Evolutionary conservation across 2,888 invertebrate species (phyloP).

Genomic region (Calliphora vomitoria): DNA sequence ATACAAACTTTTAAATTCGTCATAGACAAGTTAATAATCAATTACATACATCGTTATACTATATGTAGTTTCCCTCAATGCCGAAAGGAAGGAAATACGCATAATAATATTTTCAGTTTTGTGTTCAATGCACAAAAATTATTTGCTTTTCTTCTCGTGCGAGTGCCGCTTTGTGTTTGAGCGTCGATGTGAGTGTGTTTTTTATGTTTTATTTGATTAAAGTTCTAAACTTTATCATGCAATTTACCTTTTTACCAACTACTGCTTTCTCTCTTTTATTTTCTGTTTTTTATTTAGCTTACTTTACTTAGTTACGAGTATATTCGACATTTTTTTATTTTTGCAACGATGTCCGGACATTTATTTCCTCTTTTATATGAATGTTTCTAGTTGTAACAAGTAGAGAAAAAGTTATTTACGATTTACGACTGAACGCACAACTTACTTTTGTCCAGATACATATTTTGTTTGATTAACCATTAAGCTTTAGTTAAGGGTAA

Average conservation of each 20-base stretch:
- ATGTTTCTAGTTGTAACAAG: constrained; percentile 42
- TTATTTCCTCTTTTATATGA: constrained; percentile 54
- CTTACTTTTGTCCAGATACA: constrained; percentile 51
- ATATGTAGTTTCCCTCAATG: background rate
- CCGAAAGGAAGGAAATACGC: constrained; percentile 61
- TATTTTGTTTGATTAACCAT: constrained; percentile 46
- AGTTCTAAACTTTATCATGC: constrained; percentile 58
- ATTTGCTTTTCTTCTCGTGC: background rate
- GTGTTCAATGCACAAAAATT: constrained; percentile 24
- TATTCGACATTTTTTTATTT: constrained; percentile 3
- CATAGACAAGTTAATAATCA: background rate
- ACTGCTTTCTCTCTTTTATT: background rate
- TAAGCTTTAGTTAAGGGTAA: background rate
- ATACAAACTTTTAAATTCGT: background rate
- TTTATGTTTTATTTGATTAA: constrained; percentile 49
- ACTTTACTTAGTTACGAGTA: constrained; percentile 9
- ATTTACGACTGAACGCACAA: constrained; percentile 74
- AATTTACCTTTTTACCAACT: constrained; percentile 29
- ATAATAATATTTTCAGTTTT: constrained; percentile 47
- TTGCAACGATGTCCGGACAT: constrained; percentile 43
- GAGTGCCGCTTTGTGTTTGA: background rate
- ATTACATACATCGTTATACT: background rate
- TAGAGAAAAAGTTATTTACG: constrained; percentile 74
- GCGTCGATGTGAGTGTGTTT: constrained; percentile 14
- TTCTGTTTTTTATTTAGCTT: constrained; percentile 23